Conservation (phyloP, 2,113 vertebrate genomes). For the Osmerus eperlanus region DNA sequence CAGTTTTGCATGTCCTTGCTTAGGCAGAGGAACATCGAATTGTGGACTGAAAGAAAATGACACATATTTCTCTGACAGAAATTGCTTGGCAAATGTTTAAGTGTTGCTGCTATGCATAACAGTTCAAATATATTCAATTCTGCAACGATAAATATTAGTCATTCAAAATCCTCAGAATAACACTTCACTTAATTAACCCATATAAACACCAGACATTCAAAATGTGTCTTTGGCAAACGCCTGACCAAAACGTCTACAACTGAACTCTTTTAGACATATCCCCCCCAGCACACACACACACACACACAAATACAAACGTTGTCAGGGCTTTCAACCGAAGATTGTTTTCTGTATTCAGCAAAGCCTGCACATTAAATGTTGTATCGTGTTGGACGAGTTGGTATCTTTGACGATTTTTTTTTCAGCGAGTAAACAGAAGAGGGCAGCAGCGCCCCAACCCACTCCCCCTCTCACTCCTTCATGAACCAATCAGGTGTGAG, state of each 20-base stretch:
- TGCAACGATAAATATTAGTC: slow-evolving; percentile 71
- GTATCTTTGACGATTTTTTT: slow-evolving; percentile 26
- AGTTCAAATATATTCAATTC: slow-evolving; percentile 67
- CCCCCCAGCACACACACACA: slow-evolving; percentile 7
- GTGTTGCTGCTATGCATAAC: slow-evolving; percentile 75
- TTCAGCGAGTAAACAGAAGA: slow-evolving; percentile 70
- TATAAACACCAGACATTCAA: slow-evolving; percentile 44
- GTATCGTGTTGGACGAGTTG: neutral
- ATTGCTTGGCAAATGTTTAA: slow-evolving; percentile 70
- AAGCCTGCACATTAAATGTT: neutral
- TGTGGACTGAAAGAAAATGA: slow-evolving; percentile 24
- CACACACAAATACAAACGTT: neutral
- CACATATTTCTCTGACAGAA: slow-evolving; percentile 40
- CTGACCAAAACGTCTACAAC: slow-evolving; percentile 6
- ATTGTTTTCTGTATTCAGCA: too few relatives aligned
- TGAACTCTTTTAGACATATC: neutral
- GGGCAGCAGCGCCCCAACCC: slow-evolving; percentile 57
- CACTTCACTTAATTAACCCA: slow-evolving; percentile 72
- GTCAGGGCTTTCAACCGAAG: too few relatives aligned
- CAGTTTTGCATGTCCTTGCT: neutral
- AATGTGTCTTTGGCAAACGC: neutral
- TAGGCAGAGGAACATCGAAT: neutral
- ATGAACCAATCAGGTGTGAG: neutral
- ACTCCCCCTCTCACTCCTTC: neutral
- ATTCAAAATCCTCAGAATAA: slow-evolving; percentile 71